Conservation (phyloP, 2,113 vertebrate genomes). For the Corydoras sp. region DNA sequence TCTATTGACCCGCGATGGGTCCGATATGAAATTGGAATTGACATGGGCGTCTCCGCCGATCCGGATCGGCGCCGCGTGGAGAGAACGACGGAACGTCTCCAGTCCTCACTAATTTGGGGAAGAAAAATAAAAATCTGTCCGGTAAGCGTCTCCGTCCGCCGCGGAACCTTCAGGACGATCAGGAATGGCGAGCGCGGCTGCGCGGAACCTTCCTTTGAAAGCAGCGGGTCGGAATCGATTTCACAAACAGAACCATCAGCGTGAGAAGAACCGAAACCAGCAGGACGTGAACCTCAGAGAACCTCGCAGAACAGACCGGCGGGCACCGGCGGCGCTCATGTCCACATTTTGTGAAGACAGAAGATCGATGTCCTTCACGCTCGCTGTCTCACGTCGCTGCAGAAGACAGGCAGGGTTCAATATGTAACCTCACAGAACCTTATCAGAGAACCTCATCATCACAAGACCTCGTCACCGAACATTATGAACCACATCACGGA, state of each 20-base stretch:
- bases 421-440: too few relatives aligned
- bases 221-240: background rate
- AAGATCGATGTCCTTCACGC: slow-evolving; percentile 13
- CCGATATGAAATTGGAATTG: slow-evolving; percentile 18
- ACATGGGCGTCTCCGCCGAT: background rate
- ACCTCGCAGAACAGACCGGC: background rate
- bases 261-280: background rate
- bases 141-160: too few relatives aligned
- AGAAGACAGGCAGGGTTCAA: background rate
- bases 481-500: too few relatives aligned
- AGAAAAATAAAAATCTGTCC: background rate
- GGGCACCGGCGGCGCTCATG: background rate
- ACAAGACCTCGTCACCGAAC: too few relatives aligned
- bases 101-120: background rate
- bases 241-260: slow-evolving; percentile 18
- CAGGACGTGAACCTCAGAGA: background rate
- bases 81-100: slow-evolving; percentile 22
- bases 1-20: background rate
- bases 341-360: slow-evolving; percentile 6
- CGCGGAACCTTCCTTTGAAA: background rate
- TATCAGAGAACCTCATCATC: too few relatives aligned
- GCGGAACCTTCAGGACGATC: too few relatives aligned
- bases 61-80: background rate
- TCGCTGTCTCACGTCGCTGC: background rate
- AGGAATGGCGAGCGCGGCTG: too few relatives aligned